Conservation (phyloP, 2,888 invertebrate species). For the Aspidiotus rigidus region DNA sequence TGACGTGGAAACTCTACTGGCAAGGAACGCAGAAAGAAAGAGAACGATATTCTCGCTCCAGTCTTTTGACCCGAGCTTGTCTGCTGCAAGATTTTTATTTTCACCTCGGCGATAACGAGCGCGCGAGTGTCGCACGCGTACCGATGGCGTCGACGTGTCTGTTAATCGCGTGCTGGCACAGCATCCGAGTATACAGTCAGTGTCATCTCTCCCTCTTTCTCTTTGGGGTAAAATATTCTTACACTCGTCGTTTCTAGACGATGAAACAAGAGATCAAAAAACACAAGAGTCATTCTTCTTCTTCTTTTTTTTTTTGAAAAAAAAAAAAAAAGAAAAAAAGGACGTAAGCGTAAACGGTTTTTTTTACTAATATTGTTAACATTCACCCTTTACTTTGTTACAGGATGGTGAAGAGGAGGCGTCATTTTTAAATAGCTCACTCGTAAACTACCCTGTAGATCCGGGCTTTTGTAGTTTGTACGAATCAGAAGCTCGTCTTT, state of each 20-base stretch:
- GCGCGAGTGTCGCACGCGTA: constrained; percentile 5
- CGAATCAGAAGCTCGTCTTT: constrained; percentile 98
- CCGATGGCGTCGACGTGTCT: constrained; percentile 11
- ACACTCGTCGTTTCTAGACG: too few species aligned
- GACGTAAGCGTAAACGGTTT: background rate
- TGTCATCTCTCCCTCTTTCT: too few species aligned
- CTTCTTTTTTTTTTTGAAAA: background rate
- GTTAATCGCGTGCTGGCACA: background rate
- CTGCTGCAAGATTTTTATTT: constrained; percentile 31
- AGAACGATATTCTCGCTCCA: constrained; percentile 15
- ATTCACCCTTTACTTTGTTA: background rate
- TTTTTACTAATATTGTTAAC: too few species aligned
- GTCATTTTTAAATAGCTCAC: constrained; percentile 53
- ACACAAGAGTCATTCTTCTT: too few species aligned
- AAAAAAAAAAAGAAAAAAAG: background rate
- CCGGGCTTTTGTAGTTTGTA: constrained; percentile 92
- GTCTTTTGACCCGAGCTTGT: constrained; percentile 33
- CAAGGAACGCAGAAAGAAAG: constrained; percentile 15
- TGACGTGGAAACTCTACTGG: too few species aligned
- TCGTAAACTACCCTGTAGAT: constrained; percentile 99
- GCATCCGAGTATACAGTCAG: too few species aligned
- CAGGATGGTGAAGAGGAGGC: background rate
- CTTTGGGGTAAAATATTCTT: too few species aligned
- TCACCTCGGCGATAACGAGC: constrained; percentile 16
- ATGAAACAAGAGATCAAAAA: too few species aligned